Base-by-base conservation (phyloP, 1,140 invertebrate species). In the Triops cancriformis region DNA sequence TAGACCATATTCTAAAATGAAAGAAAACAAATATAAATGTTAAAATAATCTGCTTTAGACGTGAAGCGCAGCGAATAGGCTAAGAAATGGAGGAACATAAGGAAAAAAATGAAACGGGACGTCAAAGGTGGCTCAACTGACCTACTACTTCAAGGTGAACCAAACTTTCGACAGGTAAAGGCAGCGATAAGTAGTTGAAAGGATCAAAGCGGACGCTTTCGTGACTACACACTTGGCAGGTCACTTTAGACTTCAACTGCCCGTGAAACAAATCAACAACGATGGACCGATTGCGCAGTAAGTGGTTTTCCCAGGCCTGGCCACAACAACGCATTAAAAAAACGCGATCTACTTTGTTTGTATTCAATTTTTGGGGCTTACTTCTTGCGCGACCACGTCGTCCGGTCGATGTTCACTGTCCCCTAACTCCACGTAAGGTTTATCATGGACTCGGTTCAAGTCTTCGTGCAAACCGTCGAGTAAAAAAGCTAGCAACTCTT, bases 261-360 rank as follows among this genome's bases (percentile, higher is more conserved):
- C 94, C 94, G 85, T 95, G 94, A 85, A 96, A 96, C 73, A 95
- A 85, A 84, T 96, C 94, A 37, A 94, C 94, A 75, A 96, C 90
- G 76, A 96, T 92, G 5, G 93, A 94, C 83, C 91, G 89, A 86
- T 89, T 95, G 76, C 93, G 86, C 5, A 90, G 85, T 75, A 92
- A 86, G 84, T 94, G 92, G 83, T 93, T 92, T 72, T 91, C 89
- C 94, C 94, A 96, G 27, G 93, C 93, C 86, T 88, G 80, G 76
- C 7, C 79, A 73, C 74, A 73, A 75, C 31, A 37, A 37, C 7
- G 2, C 7, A 37, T 78, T 76, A 73, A 72, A 45, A 75, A 80
- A 81, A n/a, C n/a, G 31, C 7, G 2, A 37, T 37, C 7, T 37
- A 37, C 7, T 37, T 37, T 4, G 2, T 37, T 37, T 41, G 5